Percentiles rank a stretch among this genome's conserved stretches.
phyloP scores from a whole-genome alignment of 2,888 invertebrate species.

The Pristionchus mayeri region DNA sequence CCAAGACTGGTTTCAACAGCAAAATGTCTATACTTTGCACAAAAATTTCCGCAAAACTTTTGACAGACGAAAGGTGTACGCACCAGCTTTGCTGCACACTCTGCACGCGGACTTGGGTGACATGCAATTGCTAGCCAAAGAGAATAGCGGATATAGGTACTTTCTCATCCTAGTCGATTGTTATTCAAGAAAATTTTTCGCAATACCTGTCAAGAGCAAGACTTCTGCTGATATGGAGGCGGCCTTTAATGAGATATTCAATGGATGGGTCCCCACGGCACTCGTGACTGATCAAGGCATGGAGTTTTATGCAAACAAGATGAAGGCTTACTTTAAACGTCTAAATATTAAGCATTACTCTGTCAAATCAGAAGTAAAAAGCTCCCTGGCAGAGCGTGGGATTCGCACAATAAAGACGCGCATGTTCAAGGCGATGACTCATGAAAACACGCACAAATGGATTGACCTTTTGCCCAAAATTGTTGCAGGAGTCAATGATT shows the following conservation, averaged over 20 bases:
- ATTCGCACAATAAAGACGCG: not conserved
- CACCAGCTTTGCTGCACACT: not conserved
- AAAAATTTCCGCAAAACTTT: not conserved
- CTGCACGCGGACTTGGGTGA: not conserved
- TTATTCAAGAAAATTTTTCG: not conserved
- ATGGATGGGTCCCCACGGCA: not conserved
- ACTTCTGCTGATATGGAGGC: not conserved
- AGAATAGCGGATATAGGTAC: not conserved
- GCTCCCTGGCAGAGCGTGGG: not conserved
- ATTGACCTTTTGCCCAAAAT: not conserved
- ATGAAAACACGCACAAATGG: not conserved
- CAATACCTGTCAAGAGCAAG: not conserved
- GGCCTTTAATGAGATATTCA: not conserved
- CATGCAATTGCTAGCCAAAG: not conserved
- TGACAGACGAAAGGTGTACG: not conserved
- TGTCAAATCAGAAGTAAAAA: not conserved
- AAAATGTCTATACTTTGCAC: not conserved
- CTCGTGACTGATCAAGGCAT: not conserved
- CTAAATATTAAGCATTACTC: not conserved
- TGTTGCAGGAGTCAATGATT: not conserved
- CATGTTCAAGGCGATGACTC: conserved; percentile 26
- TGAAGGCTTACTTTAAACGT: not conserved
- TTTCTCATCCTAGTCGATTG: not conserved
- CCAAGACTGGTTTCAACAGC: not conserved
- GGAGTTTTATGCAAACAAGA: not conserved